A percentile compares a stretch with the other conserved stretches of the same genome.
Conservation (phyloP, 2,113 vertebrate species). For the Telmatochromis bifrenatus region DNA sequence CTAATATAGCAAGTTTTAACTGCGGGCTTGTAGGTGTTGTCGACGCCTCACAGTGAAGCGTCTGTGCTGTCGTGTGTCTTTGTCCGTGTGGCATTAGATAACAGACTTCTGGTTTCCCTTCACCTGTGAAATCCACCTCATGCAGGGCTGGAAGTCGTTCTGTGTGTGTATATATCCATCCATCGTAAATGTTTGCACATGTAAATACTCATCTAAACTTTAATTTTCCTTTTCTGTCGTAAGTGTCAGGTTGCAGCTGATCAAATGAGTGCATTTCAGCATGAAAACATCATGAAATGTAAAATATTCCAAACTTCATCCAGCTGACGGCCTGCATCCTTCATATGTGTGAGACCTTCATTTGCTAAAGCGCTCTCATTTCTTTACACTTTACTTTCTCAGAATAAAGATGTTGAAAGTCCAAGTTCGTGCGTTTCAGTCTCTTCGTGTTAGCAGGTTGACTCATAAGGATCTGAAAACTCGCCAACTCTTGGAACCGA, state of each 20-base stretch:
- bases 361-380: neutral
- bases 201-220: neutral
- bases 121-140: neutral
- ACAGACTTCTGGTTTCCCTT: neutral
- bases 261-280: neutral
- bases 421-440: neutral
- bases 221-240: neutral
- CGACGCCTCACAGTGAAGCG: neutral
- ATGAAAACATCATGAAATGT: neutral
- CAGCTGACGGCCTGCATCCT: neutral
- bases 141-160: neutral
- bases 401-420: slow-evolving; percentile 14
- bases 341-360: neutral
- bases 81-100: neutral
- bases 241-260: neutral
- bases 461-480: neutral
- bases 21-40: neutral
- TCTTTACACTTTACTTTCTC: neutral
- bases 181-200: neutral
- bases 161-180: neutral
- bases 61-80: neutral
- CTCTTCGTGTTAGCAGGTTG: neutral
- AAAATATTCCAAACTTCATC: neutral
- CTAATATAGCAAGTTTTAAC: neutral
- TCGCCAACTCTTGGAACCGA: neutral